phyloP scores from a whole-genome alignment of 2,888 invertebrate species.

The Himalopsyche anomala region DNA sequence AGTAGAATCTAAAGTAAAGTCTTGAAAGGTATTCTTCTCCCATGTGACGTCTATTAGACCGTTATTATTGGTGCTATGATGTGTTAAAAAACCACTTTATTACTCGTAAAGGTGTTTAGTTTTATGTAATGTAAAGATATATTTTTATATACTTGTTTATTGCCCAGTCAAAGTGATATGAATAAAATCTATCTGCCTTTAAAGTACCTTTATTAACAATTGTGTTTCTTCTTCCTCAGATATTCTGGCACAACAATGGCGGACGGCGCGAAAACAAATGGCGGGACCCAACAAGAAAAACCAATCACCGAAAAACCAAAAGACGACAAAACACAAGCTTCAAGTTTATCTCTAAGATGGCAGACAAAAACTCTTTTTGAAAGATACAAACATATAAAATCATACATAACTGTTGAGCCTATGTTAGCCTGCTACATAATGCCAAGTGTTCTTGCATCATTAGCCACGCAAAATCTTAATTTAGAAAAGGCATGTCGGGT shows the following conservation, averaged over 20 bases:
- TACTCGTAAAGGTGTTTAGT: too few species aligned
- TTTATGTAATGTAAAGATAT: too few species aligned
- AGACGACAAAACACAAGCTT: conserved; percentile 31
- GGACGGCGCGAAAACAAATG: conserved; percentile 47
- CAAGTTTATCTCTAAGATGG: conserved; percentile 68
- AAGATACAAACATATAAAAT: conserved; percentile 77
- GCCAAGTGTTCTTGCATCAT: conserved; percentile 81
- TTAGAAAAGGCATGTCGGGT: conserved; percentile 92
- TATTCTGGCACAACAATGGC: conserved; percentile 47
- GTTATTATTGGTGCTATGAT: too few species aligned
- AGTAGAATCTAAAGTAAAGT: too few species aligned
- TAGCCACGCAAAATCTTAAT: conserved; percentile 90
- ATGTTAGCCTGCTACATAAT: conserved; percentile 85
- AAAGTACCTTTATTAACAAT: too few species aligned
- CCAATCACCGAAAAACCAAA: conserved; percentile 44
- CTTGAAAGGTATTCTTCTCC: too few species aligned
- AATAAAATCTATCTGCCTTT: too few species aligned
- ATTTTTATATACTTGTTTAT: too few species aligned
- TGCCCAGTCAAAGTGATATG: too few species aligned
- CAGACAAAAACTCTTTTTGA: conserved; percentile 76
- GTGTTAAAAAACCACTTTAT: too few species aligned
- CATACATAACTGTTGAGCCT: conserved; percentile 85
- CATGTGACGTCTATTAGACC: too few species aligned
- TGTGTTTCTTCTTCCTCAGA: conserved; percentile 17
- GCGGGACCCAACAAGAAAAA: conserved; percentile 36